Evolutionary conservation across 2,797 vertebrate species (phyloP), one percentile per base, ranked within the genome.

Genomic region (Muraenolepis orangiensis): DNA sequence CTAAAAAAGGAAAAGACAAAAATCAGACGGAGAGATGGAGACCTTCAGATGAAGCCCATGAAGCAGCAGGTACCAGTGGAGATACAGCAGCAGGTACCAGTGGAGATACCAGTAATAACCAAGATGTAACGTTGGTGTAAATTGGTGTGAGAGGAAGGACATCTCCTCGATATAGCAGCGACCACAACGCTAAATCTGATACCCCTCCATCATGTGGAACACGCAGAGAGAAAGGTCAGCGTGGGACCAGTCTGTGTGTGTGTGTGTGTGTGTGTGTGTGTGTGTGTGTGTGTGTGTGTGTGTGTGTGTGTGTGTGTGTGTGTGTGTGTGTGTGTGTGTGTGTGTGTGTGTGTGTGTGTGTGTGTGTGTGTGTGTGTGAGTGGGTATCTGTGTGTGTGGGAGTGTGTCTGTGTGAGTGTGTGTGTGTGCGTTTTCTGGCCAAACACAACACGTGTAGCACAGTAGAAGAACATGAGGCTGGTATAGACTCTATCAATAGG

Each of bases 231-330:
- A 57, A 57, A 57, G 51, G 20, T 57, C 51, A 57, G 51, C 51
- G 16, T 57, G 20, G 16, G 51, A n/a, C 0, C 14, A 8, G n/a
- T 30, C 18, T 7, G 28, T 51, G 71, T n/a, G 51, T 36, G 71
- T 72, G 51, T 31, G 71, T 64, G 30, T 57, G 71, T 42, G 23
- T 20, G 31, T 64, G 72, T 16, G 61, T 40, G 57, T 66, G 30
- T 38, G n/a, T 66, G 72, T 72, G 13, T 26, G 30, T 66, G 30
- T 23, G 32, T 38, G 57, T 23, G 72, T n/a, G 29, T 29, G 72
- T 28, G 32, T 23, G 42, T 36, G 31, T 29, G 26, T 42, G 4
- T 30, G 32, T 7, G 42, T 28, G 16, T 12, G 1, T 61, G 29
- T 70, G 31, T 34, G 10, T 13, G 18, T 13, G n/a, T 4, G 3